Percentiles rank a stretch among this genome's conserved stretches.
Conservation (phyloP, 1,140 invertebrate genomes). For the Caenorhabditis remanei region DNA sequence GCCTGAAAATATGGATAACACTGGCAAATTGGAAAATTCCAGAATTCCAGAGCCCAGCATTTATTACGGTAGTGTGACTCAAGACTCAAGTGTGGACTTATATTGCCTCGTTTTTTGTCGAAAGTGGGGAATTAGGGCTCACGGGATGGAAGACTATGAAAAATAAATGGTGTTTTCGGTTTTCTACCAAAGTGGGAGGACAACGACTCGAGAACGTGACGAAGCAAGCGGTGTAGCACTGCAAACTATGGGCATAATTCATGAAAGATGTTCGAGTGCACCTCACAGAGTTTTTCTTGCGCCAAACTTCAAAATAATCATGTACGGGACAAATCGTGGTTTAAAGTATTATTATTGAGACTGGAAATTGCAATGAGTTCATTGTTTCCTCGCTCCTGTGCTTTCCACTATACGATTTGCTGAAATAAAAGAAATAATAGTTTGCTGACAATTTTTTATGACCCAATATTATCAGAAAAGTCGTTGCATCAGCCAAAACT, state of each 20-base stretch:
- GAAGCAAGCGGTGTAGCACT: background rate
- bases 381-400: no score
- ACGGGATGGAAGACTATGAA: slow-evolving; percentile 6
- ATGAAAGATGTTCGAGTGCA: slow-evolving; percentile 2
- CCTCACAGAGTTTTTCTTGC: background rate
- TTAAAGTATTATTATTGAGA: no score
- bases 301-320: background rate
- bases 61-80: slow-evolving; percentile 44
- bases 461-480: background rate
- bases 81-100: slow-evolving; percentile 3
- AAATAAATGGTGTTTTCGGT: slow-evolving; percentile 39
- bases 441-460: slow-evolving; percentile 35
- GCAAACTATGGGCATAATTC: background rate
- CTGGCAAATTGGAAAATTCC: background rate
- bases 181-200: background rate
- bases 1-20: slow-evolving; percentile 4
- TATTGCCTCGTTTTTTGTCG: background rate
- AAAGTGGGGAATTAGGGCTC: slow-evolving; percentile 36
- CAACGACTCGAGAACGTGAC: slow-evolving; percentile 7
- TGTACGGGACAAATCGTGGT: no score
- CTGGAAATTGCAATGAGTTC: no score
- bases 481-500: slow-evolving; percentile 31
- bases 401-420: no score
- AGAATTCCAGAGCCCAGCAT: background rate
- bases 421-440: no score